Evolutionary conservation across 2,888 invertebrate species (phyloP).

Genomic region (Heliconius cydno): DNA sequence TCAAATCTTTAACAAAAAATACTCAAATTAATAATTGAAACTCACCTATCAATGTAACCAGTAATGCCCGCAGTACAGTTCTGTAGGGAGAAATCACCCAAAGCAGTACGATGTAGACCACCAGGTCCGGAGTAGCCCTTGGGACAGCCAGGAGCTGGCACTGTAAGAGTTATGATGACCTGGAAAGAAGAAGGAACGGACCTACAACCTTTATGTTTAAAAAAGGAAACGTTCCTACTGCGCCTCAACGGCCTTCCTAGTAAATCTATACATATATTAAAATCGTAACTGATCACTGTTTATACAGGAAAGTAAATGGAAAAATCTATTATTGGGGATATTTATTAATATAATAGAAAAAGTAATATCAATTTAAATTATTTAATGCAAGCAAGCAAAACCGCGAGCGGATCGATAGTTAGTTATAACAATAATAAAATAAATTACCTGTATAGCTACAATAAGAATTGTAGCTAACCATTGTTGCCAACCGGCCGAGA

Average conservation of each 20-base stretch:
- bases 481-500: slow-evolving; percentile 87
- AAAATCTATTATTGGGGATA: too few relatives aligned
- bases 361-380: too few relatives aligned
- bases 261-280: too few relatives aligned
- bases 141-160: slow-evolving; percentile 90
- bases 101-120: slow-evolving; percentile 84
- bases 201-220: not conserved
- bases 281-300: too few relatives aligned
- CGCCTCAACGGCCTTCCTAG: not conserved
- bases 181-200: slow-evolving; percentile 45
- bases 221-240: not conserved
- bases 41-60: slow-evolving; percentile 89
- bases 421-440: not conserved
- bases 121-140: slow-evolving; percentile 93
- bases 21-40: not conserved
- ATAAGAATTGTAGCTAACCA: slow-evolving; percentile 87
- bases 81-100: slow-evolving; percentile 66
- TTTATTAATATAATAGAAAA: too few relatives aligned
- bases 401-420: too few relatives aligned
- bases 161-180: slow-evolving; percentile 85
- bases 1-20: not conserved
- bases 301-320: too few relatives aligned
- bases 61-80: slow-evolving; percentile 94
- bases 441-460: slow-evolving; percentile 83
- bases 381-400: too few relatives aligned